These are phyloP conservation scores for Elgonia sp. DNA, from an alignment of 2,888 invertebrate species.

Conservation along the genomic window DNA sequence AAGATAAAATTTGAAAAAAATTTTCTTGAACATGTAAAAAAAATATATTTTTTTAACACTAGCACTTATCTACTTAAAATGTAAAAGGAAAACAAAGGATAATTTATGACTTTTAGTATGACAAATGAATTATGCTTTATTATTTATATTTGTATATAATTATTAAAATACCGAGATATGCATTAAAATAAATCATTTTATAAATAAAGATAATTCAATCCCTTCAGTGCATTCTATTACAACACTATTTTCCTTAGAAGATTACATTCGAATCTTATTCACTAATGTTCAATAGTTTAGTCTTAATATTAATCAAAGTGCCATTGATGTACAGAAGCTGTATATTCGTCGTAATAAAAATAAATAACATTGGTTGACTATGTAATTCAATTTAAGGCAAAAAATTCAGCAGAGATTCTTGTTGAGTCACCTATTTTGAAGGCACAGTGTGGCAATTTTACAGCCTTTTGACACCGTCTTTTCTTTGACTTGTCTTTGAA, in stretches of 20 bases:
- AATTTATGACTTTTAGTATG: conserved; percentile 31
- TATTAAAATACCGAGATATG: conserved; percentile 51
- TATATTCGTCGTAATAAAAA: conserved; percentile 51
- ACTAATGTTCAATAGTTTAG: conserved; percentile 50
- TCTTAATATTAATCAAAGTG: conserved; percentile 36
- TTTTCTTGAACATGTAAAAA: too few relatives aligned
- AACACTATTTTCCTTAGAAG: conserved; percentile 63
- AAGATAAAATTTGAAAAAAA: too few relatives aligned
- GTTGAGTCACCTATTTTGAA: conserved; percentile 39
- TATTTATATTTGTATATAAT: conserved; percentile 40
- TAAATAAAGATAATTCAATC: conserved; percentile 64
- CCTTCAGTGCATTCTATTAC: conserved; percentile 56
- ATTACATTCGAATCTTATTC: conserved; percentile 46
- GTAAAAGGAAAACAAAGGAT: conserved; percentile 19
- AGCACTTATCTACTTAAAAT: neutral
- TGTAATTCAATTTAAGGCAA: conserved; percentile 39
- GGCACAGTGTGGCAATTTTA: conserved; percentile 56
- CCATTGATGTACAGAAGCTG: conserved; percentile 52
- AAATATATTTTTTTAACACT: too few relatives aligned
- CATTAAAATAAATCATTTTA: conserved; percentile 44
- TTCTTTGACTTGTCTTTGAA: conserved; percentile 22
- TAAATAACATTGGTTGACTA: conserved; percentile 40
- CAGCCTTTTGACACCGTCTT: conserved; percentile 62
- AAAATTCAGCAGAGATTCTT: conserved; percentile 27
- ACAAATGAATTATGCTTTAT: conserved; percentile 38